Percentiles rank a stretch among this genome's conserved stretches.
These are phyloP conservation scores for Scomberomorus guttatus DNA, from an alignment of 2,797 vertebrate genomes.

Conservation along the genomic window DNA sequence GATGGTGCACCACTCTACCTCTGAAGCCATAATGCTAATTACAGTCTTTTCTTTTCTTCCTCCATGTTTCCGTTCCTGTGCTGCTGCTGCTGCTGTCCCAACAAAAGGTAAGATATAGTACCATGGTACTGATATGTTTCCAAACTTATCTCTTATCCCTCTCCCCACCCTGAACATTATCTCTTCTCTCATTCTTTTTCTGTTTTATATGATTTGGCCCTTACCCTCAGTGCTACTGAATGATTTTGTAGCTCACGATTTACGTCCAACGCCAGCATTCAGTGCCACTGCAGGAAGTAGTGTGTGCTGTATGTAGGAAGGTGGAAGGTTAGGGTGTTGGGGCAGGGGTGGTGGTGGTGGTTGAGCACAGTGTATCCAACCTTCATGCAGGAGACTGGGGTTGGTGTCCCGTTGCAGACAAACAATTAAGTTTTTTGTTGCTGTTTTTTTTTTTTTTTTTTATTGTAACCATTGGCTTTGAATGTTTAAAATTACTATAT, in stretches of 20 bases:
- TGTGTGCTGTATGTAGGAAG: background rate
- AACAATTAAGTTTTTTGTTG: background rate
- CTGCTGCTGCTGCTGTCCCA: constrained; percentile 13
- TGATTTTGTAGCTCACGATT: background rate
- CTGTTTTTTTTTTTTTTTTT: too few species aligned
- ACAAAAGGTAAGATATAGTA: constrained; percentile 76
- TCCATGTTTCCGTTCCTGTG: constrained; percentile 62
- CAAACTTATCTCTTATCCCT: background rate
- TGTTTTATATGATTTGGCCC: background rate
- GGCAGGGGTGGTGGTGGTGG: background rate
- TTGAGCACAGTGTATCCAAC: background rate
- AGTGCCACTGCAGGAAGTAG: background rate
- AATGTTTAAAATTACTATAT: background rate
- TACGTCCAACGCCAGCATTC: too few species aligned
- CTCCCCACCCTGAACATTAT: background rate
- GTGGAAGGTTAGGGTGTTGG: too few species aligned
- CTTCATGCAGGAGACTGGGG: background rate
- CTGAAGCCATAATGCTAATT: constrained; percentile 45
- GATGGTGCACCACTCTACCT: background rate
- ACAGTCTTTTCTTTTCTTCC: constrained; percentile 32
- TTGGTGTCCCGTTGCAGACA: background rate
- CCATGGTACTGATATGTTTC: constrained; percentile 1
- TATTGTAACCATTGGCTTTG: background rate
- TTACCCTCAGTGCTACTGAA: background rate
- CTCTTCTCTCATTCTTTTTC: background rate